These are phyloP conservation scores for Phoenicopterus ruber DNA, from an alignment of 2,113 vertebrate species.

Conservation along the genomic window DNA sequence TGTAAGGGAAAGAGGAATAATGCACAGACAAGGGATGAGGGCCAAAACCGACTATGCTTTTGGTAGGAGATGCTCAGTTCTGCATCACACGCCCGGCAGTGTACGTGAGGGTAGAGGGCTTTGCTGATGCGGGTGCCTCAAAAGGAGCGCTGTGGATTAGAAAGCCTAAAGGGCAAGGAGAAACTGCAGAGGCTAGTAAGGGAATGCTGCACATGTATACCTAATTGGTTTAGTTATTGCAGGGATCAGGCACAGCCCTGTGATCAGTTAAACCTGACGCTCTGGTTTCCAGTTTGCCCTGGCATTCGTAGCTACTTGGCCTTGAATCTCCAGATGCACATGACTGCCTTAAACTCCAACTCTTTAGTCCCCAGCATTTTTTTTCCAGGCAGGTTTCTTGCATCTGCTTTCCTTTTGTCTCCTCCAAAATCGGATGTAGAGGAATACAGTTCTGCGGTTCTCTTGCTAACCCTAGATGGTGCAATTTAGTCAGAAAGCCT, in stretches of 20 bases:
- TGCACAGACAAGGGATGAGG: neutral
- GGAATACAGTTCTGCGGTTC: neutral
- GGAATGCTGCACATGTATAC: neutral
- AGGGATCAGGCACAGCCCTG: neutral
- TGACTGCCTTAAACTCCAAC: neutral
- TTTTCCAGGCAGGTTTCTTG: neutral
- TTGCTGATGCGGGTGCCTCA: neutral
- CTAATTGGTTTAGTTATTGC: neutral
- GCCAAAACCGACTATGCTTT: neutral
- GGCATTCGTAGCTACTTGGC: neutral
- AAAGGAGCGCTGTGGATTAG: neutral
- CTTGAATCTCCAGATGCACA: neutral
- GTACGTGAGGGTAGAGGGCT: accelerated
- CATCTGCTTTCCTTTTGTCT: neutral
- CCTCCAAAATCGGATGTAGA: neutral
- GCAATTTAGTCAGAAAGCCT: neutral
- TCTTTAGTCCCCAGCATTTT: neutral
- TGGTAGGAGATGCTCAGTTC: neutral
- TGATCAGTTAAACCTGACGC: neutral
- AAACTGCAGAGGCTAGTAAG: neutral
- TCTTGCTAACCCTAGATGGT: constrained; percentile 17
- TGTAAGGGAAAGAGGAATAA: neutral
- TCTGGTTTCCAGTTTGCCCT: neutral
- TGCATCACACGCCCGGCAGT: neutral
- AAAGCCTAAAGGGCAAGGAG: neutral